Conservation (phyloP, 2,113 vertebrate genomes). For the Orycteropus afer region DNA sequence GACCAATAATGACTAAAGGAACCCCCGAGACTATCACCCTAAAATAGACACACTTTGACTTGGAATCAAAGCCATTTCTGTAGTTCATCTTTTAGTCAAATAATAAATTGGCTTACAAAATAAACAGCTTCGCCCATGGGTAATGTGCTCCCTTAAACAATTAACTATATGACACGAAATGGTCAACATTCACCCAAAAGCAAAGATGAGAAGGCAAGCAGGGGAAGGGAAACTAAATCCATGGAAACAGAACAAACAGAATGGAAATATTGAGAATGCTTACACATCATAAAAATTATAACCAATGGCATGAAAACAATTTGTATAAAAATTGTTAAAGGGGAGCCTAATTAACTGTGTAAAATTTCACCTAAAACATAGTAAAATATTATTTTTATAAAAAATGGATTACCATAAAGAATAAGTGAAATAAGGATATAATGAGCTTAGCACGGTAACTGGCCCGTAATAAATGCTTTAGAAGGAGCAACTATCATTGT, state of each 20-base stretch:
- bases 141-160: neutral
- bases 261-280: too few species aligned
- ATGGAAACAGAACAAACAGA: too few species aligned
- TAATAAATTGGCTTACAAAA: neutral
- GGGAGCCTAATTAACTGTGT: too few species aligned
- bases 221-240: too few species aligned
- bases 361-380: too few species aligned
- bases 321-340: neutral
- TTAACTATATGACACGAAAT: neutral
- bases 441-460: neutral
- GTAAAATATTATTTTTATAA: neutral
- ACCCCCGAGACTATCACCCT: neutral
- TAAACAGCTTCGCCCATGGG: neutral
- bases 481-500: neutral
- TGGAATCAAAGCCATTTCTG: neutral
- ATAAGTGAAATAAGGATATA: constrained; percentile 30
- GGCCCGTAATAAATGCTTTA: neutral
- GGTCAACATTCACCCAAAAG: neutral
- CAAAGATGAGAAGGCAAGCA: neutral
- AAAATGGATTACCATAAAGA: constrained; percentile 20
- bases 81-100: neutral
- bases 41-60: neutral
- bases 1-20: neutral
- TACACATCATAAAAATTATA: too few species aligned
- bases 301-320: neutral